phyloP scores from a whole-genome alignment of 2,113 vertebrate genomes.

The Nymphicus hollandicus region DNA sequence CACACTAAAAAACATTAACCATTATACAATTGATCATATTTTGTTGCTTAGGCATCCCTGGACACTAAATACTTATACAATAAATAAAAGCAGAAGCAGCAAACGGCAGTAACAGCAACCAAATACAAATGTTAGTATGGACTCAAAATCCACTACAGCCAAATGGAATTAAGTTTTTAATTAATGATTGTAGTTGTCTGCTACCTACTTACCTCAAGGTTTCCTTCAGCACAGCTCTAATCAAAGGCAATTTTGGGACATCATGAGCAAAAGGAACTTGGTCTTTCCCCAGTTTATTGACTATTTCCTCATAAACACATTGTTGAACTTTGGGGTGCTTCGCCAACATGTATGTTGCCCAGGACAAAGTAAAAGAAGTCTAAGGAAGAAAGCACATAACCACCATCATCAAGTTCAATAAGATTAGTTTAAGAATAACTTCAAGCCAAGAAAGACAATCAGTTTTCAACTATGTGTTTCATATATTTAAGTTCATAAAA shows the following conservation, averaged over 20 bases:
- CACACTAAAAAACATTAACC: not conserved
- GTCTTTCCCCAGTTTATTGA: conserved; percentile 72
- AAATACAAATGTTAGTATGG: not conserved
- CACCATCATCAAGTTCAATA: not conserved
- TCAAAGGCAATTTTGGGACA: conserved; percentile 79
- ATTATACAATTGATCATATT: not conserved
- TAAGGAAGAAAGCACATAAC: conserved; percentile 48
- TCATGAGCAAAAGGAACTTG: conserved; percentile 77
- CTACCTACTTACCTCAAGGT: conserved; percentile 80
- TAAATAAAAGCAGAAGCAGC: not conserved
- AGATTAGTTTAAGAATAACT: not conserved
- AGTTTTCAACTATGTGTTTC: not conserved
- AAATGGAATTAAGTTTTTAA: not conserved
- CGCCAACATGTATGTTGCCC: conserved; percentile 86
- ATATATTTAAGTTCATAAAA: not conserved
- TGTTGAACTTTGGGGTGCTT: conserved; percentile 81
- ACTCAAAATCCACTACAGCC: not conserved
- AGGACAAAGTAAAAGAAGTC: conserved; percentile 91
- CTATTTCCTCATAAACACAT: conserved; percentile 80
- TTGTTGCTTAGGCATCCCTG: not conserved
- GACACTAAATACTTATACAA: not conserved
- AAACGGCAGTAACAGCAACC: not conserved
- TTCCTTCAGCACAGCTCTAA: conserved; percentile 90
- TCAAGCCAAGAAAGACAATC: not conserved
- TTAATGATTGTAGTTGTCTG: not conserved